Base-by-base conservation (phyloP, 2,113 vertebrate species). In the Octodon degus region DNA sequence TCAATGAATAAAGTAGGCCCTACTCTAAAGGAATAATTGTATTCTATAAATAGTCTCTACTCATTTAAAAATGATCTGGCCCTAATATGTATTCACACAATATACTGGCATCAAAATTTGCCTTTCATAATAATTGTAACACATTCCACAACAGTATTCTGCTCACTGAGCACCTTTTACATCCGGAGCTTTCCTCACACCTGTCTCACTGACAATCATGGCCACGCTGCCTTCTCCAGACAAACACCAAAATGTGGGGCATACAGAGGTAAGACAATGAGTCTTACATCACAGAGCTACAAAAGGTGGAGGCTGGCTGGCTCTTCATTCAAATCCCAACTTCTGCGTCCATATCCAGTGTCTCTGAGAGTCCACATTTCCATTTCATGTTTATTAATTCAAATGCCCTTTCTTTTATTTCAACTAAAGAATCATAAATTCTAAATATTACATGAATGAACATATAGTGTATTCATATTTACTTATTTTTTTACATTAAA, bases 401-500 rank as follows among this genome's bases (percentile, higher is more conserved):
- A 88, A 68, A 32, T 82, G 13, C 77, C 0, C 40, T 70, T 84
- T 63, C 6, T 86, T 10, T 40, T 70, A 50, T 89, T 58, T 86
- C 13, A 92, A 47, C 89, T 90, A 94, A 94, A 7, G 5, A 58
- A 43, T 67, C 79, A 68, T 85, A 30, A n/a, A 37, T 60, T 90
- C 27, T 60, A 40, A 79, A 74, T 96, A 89, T 37, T 32, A 19
- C 16, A 37, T 30, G 12, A 19, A 67, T 1, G 53, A 34, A 87
- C 20, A 2, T 63, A 85, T 37, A 81, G 47, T 62, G 5, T 1
- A 40, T 80, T 89, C 11, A 86, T 86, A 50, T 50, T 50, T 50
- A 50, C 43, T 43, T 43, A 43, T 5, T 43, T 43, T 50, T 50
- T 50, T 50, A 9, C 50, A 10, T 50, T 50, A 50, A 50, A 50